Evolutionary conservation across 2,888 invertebrate species (phyloP), one percentile per base, ranked within the genome.

Genomic region (Octodonta nipae): DNA sequence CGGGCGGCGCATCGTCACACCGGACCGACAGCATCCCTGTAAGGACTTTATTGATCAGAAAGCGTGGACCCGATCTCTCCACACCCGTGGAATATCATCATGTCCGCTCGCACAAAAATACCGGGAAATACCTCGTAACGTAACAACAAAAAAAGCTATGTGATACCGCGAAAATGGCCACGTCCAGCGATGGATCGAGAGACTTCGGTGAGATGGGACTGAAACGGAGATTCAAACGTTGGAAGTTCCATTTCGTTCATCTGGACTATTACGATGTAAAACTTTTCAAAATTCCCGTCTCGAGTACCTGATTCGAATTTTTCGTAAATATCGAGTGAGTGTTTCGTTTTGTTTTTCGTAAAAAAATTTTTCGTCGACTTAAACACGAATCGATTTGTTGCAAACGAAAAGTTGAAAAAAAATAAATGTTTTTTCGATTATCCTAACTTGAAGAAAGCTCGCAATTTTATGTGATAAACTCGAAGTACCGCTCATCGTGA

Each of bases 191-290:
- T 11, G 22, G 10, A 11, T n/a, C 22, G 10, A 11, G 22, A 22
- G 22, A 22, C n/a, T 11, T 4, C 22, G 22, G 10, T 11, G 22
- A 4, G 22, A 53, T 55, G 51, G 54, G 53, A 48, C 54, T 51
- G 38, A 54, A 51, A n/a, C 3, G 22, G 45, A 56, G 55, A 40
- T 46, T 56, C 26, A 50, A 55, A 43, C 54, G 56, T 51, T 57
- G 57, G 56, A 55, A 56, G 56, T 56, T 57, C 44, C 54, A 51
- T 42, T 47, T 49, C 43, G 53, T 52, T 43, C 52, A 54, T 41
- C 49, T 50, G 51, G 53, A 56, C 52, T 50, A 51, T 46, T 37
- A 37, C 28, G 22, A 22, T n/a, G 22, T 7, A 20, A 11, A 22
- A n/a, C 22, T n/a, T 11, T 11, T 11, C 20, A 20, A 20, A 11